phyloP scores from a whole-genome alignment of 2,888 invertebrate species.

The Stenichneumon culpator region DNA sequence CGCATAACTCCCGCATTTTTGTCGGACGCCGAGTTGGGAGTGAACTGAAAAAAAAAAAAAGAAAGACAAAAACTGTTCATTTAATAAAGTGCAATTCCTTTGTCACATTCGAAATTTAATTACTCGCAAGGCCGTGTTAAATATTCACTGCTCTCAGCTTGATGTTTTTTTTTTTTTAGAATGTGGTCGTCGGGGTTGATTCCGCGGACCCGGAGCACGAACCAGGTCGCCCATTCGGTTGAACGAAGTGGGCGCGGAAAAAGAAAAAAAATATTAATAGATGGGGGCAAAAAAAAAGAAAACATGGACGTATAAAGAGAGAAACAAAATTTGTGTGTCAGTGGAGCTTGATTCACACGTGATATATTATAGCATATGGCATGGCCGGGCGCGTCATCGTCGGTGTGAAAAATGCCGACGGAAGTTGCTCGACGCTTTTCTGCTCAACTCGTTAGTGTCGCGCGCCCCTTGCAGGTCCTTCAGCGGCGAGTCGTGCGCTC shows the following conservation, averaged over 20 bases:
- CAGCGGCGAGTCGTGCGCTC: slow-evolving; percentile 35
- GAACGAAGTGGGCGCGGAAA: slow-evolving; percentile 3
- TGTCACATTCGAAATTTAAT: slow-evolving; percentile 12
- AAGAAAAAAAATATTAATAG: background rate
- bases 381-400: slow-evolving; percentile 28
- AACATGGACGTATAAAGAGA: background rate
- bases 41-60: background rate
- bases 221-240: slow-evolving; percentile 19
- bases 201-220: background rate
- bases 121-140: slow-evolving; percentile 2
- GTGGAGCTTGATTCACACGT: slow-evolving; percentile 29
- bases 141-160: slow-evolving; percentile 8
- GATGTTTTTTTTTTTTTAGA: background rate
- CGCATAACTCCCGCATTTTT: background rate
- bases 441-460: slow-evolving; percentile 49
- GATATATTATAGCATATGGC: slow-evolving; percentile 28
- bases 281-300: background rate
- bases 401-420: slow-evolving; percentile 51
- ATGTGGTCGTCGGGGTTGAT: background rate
- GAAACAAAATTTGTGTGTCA: slow-evolving; percentile 43
- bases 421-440: slow-evolving; percentile 48
- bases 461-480: slow-evolving; percentile 45
- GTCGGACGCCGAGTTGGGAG: background rate
- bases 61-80: background rate
- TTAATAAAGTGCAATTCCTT: slow-evolving; percentile 14